Conservation (phyloP, 1,140 invertebrate species). For the Anastatus disparis region DNA sequence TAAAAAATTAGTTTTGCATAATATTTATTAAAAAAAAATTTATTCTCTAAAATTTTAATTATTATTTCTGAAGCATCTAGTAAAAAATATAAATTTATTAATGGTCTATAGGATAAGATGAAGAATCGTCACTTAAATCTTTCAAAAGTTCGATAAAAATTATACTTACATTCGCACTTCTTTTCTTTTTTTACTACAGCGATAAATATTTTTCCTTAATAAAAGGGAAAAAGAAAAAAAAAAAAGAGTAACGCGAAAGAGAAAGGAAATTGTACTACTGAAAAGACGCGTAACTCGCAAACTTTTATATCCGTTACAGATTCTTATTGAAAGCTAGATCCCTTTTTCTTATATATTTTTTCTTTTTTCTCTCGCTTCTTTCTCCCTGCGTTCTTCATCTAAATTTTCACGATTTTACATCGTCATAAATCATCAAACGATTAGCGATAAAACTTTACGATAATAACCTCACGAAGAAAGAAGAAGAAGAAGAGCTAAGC, state of each 20-base stretch:
- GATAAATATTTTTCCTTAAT: constrained; percentile 12
- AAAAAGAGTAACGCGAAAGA: too few relatives aligned
- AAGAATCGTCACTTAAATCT: constrained; percentile 9
- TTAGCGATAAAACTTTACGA: constrained; percentile 37
- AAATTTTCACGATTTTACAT: constrained; percentile 20
- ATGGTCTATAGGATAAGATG: too few relatives aligned
- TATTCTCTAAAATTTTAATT: too few relatives aligned
- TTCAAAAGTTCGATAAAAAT: neutral
- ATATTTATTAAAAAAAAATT: too few relatives aligned
- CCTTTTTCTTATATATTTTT: neutral
- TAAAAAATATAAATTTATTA: too few relatives aligned
- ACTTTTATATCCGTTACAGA: constrained; percentile 13
- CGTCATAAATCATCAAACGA: constrained; percentile 38
- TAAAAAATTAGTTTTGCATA: too few relatives aligned
- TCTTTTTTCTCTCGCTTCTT: too few relatives aligned
- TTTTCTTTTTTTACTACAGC: neutral
- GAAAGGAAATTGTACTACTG: neutral
- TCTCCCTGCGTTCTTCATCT: neutral
- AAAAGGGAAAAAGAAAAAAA: neutral
- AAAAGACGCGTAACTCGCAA: neutral
- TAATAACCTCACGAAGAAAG: constrained; percentile 7
- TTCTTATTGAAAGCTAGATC: neutral
- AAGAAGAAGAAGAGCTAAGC: too few relatives aligned
- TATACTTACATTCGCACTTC: neutral
- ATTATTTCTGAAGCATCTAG: too few relatives aligned